phyloP scores from a whole-genome alignment of 2,113 vertebrate genomes.

The Thermophis baileyi region DNA sequence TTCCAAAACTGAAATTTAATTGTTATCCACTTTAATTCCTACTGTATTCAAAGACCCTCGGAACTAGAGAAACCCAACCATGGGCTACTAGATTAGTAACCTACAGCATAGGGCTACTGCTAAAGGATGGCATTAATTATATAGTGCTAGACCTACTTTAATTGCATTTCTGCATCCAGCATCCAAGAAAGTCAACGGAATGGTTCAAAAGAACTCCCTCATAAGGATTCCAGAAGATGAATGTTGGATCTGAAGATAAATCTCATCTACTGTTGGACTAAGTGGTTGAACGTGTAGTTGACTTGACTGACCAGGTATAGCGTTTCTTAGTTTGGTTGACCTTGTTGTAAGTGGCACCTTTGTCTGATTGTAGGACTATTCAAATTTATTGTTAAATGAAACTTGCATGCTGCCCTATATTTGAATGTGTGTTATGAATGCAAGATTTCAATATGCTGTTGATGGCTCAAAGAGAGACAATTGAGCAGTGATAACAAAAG shows the following conservation, averaged over 20 bases:
- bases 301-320: not conserved
- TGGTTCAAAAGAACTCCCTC: not conserved
- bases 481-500: not conserved
- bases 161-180: not conserved
- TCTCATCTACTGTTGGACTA: not conserved
- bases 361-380: not conserved
- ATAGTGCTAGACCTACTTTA: not conserved
- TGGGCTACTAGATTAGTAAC: not conserved
- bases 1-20: not conserved
- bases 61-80: not conserved
- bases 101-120: not conserved
- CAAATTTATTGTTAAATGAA: not conserved
- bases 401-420: not conserved
- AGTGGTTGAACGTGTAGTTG: not conserved
- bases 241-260: not conserved
- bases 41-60: not conserved
- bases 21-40: not conserved
- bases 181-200: not conserved
- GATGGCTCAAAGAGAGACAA: not conserved
- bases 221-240: not conserved
- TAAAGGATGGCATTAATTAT: not conserved
- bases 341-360: not conserved
- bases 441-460: not conserved
- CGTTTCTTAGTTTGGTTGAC: not conserved
- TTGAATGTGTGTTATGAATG: not conserved